Evolutionary conservation across 2,113 vertebrate genomes (phyloP).

Genomic region (Macquaria ambigua): DNA sequence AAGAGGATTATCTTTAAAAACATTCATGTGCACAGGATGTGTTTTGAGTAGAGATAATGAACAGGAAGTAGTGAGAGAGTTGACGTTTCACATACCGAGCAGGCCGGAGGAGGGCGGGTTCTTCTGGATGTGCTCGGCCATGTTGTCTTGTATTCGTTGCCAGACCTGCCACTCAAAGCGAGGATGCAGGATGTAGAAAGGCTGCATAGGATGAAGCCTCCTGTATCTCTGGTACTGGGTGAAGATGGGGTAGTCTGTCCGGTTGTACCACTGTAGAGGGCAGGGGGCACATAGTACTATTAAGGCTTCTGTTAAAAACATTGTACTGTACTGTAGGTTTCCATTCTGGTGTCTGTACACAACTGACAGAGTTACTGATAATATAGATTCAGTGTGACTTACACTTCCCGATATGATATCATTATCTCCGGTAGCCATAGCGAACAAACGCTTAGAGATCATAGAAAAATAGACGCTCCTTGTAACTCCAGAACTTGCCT

Average conservation of each 20-base stretch:
- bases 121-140: constrained; percentile 85
- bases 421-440: no score
- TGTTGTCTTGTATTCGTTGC: constrained; percentile 86
- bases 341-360: no score
- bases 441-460: neutral
- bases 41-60: neutral
- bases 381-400: no score
- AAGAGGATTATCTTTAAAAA: no score
- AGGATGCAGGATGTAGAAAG: constrained; percentile 86
- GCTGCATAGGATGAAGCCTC: constrained; percentile 84
- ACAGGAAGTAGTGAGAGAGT: neutral
- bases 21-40: no score
- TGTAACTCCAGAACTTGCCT: neutral
- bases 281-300: no score
- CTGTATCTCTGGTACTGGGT: constrained; percentile 84
- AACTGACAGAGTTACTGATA: neutral
- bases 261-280: constrained; percentile 83
- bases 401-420: no score
- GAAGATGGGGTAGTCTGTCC: constrained; percentile 88
- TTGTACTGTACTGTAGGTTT: neutral
- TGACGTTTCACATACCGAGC: constrained; percentile 72
- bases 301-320: neutral
- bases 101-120: constrained; percentile 88
- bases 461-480: no score
- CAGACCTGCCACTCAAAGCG: constrained; percentile 86